Evolutionary conservation across 2,888 invertebrate genomes (phyloP), one percentile per base, ranked within the genome.

Genomic region (Apodemia hepburni): DNA sequence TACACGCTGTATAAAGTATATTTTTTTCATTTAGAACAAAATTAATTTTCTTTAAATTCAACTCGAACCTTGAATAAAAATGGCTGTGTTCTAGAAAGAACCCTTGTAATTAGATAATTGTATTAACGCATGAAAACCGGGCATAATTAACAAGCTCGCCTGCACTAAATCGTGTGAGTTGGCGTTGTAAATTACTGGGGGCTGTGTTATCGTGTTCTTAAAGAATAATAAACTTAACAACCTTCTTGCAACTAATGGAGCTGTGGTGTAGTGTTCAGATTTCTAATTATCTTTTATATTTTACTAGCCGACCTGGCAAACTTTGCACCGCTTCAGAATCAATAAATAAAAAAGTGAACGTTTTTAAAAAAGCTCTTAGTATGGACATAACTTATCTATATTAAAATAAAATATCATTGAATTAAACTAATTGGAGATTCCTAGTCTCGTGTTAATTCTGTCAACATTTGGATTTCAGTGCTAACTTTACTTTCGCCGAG

Each of bases 191-290:
- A 59, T 59, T 42, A 38, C 59, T 42, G 18, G 22, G 51, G 18
- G 18, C 45, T 58, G 45, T 63, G 61, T 63, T 68, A 66, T 66
- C 66, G 58, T 60, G 35, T 59, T 58, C 65, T 64, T 64, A 68
- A 66, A 63, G 64, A 63, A 68, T 68, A 64, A 66, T 64, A 60
- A 66, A 64, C 67, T 59, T 62, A 62, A 63, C 60, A 61, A 61
- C 59, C 64, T 66, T 18, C 60, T 27, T 65, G 68, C 66, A 68
- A 66, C 68, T 51, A 51, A 51, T 51, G 51, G 51, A 18, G 51
- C 51, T 22, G 12, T 22, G 22, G 51, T 51, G 51, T 51, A 22
- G 51, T 51, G 11, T 22, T 51, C 49, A 49, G 18, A 49, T 18
- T 18, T 49, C 18, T 49, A 49, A 49, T 49, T 17, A 18, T 49